These are phyloP conservation scores for Schizothorax lantsangensis DNA, from an alignment of 2,797 vertebrate species.

Conservation along the genomic window DNA sequence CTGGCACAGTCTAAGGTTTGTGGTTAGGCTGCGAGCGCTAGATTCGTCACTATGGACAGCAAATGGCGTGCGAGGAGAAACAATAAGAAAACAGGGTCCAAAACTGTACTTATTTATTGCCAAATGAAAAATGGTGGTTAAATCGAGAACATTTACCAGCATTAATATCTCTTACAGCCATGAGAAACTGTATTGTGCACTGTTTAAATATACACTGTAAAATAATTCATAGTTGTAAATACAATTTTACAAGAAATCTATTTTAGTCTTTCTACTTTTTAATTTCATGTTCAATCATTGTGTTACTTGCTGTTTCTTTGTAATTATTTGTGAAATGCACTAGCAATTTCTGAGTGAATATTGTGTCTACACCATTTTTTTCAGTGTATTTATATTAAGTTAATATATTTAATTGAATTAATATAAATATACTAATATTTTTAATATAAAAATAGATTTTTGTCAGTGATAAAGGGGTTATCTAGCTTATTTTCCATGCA, in stretches of 20 bases:
- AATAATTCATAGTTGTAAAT: too few relatives aligned
- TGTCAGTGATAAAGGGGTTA: not conserved
- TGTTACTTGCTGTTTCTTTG: not conserved
- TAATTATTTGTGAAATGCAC: not conserved
- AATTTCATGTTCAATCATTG: not conserved
- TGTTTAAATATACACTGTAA: not conserved
- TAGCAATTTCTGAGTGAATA: not conserved
- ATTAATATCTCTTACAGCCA: not conserved
- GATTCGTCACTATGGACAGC: not conserved
- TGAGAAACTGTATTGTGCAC: not conserved
- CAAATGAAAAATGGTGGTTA: not conserved
- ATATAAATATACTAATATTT: not conserved
- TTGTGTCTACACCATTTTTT: not conserved
- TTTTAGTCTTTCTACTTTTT: not conserved
- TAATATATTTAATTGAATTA: not conserved
- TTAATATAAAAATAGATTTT: not conserved
- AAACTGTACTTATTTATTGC: not conserved
- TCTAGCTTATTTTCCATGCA: not conserved
- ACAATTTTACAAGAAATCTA: too few relatives aligned
- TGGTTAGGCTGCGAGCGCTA: not conserved
- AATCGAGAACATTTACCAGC: not conserved
- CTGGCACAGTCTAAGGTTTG: constrained; percentile 1
- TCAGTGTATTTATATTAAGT: not conserved
- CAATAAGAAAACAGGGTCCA: not conserved
- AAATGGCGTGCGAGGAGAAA: constrained; percentile 1